Percentiles rank a stretch among this genome's conserved stretches.
Evolutionary conservation across 2,113 vertebrate genomes (phyloP).

Genomic region (Clarias gariepinus): DNA sequence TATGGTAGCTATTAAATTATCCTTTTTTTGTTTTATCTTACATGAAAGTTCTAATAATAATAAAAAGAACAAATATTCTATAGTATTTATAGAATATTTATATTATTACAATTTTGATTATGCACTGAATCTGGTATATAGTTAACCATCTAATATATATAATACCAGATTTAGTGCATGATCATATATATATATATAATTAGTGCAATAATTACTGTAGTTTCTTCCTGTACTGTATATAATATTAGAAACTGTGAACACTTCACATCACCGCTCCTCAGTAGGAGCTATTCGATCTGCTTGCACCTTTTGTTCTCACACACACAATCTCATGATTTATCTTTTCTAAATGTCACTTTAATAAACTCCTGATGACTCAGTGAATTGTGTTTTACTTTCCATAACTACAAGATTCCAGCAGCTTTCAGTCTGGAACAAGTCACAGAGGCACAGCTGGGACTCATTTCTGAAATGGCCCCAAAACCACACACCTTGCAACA

Average conservation of each 20-base stretch:
- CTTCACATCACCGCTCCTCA: constrained; percentile 67
- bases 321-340: not conserved
- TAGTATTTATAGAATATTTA: too few species aligned
- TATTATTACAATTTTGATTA: not conserved
- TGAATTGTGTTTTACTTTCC: constrained; percentile 47
- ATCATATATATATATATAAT: too few species aligned
- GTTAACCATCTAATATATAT: not conserved
- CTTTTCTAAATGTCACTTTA: constrained; percentile 46
- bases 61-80: not conserved
- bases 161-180: not conserved
- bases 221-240: not conserved
- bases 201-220: too few species aligned
- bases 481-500: constrained; percentile 46
- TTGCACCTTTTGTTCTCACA: constrained; percentile 6
- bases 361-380: constrained; percentile 59
- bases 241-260: constrained; percentile 30
- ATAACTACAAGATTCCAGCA: constrained; percentile 63
- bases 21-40: not conserved
- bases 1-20: not conserved
- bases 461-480: constrained; percentile 60
- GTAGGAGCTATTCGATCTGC: constrained; percentile 28
- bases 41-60: not conserved
- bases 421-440: constrained; percentile 58
- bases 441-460: constrained; percentile 66
- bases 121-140: not conserved